phyloP scores from a whole-genome alignment of 2,888 invertebrate species.

The Cerastis rubricosa region DNA sequence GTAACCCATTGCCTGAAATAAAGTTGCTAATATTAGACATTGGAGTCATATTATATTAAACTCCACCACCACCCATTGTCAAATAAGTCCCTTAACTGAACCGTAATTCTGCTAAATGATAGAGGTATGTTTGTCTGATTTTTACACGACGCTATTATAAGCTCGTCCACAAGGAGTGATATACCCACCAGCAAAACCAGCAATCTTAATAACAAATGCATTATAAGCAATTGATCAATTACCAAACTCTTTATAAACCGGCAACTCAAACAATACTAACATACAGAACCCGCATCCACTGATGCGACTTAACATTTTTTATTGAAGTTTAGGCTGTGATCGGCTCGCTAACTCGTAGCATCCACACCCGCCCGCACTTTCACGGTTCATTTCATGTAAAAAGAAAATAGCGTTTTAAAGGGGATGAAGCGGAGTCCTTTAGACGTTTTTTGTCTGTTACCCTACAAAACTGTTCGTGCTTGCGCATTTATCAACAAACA shows the following conservation, averaged over 20 bases:
- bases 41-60: no score
- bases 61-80: no score
- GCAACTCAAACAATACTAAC: conserved; percentile 15
- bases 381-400: conserved; percentile 84
- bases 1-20: no score
- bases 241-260: not conserved
- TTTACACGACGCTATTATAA: no score
- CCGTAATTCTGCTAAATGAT: no score
- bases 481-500: conserved; percentile 81
- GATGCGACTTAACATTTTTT: conserved; percentile 43
- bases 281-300: conserved; percentile 48
- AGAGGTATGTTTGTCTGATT: no score
- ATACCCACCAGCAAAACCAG: no score
- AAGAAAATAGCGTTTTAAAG: conserved; percentile 84
- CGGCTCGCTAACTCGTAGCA: conserved; percentile 60
- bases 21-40: no score
- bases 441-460: conserved; percentile 71
- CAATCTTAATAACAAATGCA: not conserved
- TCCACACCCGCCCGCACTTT: conserved; percentile 80
- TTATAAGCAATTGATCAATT: conserved; percentile 1
- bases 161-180: no score
- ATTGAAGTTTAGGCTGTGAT: conserved; percentile 53
- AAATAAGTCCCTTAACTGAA: no score
- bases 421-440: conserved; percentile 80
- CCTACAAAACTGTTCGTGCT: conserved; percentile 77